phyloP scores from a whole-genome alignment of 2,113 vertebrate species.

The Corapipo altera region DNA sequence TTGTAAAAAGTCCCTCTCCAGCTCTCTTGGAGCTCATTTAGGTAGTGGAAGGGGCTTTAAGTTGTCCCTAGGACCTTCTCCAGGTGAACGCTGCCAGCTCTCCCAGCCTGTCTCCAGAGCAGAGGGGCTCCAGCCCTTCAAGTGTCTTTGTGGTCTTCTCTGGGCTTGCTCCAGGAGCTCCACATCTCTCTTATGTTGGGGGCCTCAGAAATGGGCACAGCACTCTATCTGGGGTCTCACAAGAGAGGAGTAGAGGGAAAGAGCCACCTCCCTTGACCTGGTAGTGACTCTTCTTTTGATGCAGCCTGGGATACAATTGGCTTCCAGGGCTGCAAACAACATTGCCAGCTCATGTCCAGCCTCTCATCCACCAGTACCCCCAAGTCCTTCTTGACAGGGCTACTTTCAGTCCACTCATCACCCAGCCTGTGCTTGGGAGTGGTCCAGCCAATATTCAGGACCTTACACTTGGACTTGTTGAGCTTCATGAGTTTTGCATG shows the following conservation, averaged over 20 bases:
- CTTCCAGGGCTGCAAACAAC: not conserved
- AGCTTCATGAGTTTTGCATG: not conserved
- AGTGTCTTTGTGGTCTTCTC: accelerated
- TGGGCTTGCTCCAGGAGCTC: not conserved
- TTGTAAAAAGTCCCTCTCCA: not conserved
- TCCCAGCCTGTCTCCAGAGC: not conserved
- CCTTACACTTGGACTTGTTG: not conserved
- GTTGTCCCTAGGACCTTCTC: not conserved
- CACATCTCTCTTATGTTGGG: not conserved
- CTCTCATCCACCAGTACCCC: not conserved
- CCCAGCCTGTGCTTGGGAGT: too few relatives aligned
- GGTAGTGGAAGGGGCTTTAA: not conserved
- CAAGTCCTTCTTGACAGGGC: not conserved
- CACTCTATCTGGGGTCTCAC: not conserved
- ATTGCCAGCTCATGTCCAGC: not conserved
- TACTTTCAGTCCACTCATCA: not conserved
- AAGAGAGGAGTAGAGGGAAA: not conserved
- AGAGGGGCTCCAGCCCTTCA: not conserved
- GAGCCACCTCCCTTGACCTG: not conserved
- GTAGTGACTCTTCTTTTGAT: not conserved
- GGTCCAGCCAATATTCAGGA: not conserved
- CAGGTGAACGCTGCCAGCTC: not conserved
- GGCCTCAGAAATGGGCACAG: not conserved
- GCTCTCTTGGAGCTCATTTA: not conserved
- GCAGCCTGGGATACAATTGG: not conserved